phyloP scores from a whole-genome alignment of 2,113 vertebrate species.

The Semnornis frantzii region DNA sequence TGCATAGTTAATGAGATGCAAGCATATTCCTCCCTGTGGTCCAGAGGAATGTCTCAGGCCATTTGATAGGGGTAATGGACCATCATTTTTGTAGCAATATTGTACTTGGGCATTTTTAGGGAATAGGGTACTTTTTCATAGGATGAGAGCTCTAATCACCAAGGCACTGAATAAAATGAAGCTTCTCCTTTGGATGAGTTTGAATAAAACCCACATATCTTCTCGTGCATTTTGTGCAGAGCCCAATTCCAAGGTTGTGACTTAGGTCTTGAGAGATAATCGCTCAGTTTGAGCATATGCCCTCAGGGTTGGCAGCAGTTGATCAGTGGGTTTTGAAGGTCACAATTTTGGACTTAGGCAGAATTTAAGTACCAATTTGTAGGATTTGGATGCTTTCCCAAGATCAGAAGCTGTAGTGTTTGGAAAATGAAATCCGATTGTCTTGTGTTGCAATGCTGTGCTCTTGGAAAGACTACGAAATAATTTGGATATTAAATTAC shows the following conservation, averaged over 20 bases:
- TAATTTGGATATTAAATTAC: background rate
- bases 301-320: background rate
- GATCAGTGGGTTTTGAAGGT: background rate
- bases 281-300: background rate
- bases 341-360: constrained; percentile 1
- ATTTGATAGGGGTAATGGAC: background rate
- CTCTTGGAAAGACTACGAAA: background rate
- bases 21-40: background rate
- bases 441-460: background rate
- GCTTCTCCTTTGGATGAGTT: background rate
- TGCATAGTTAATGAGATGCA: background rate
- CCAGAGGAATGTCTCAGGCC: background rate
- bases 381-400: constrained; percentile 4
- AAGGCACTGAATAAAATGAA: background rate
- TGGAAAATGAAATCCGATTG: background rate
- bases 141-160: background rate
- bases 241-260: background rate
- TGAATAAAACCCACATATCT: background rate
- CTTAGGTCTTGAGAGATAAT: background rate
- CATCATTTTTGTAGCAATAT: background rate
- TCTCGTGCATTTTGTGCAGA: background rate
- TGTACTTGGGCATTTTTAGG: background rate
- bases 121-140: background rate
- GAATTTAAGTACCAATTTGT: constrained; percentile 25
- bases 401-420: background rate